phyloP scores from a whole-genome alignment of 2,797 vertebrate genomes.

The Ara ararauna region DNA sequence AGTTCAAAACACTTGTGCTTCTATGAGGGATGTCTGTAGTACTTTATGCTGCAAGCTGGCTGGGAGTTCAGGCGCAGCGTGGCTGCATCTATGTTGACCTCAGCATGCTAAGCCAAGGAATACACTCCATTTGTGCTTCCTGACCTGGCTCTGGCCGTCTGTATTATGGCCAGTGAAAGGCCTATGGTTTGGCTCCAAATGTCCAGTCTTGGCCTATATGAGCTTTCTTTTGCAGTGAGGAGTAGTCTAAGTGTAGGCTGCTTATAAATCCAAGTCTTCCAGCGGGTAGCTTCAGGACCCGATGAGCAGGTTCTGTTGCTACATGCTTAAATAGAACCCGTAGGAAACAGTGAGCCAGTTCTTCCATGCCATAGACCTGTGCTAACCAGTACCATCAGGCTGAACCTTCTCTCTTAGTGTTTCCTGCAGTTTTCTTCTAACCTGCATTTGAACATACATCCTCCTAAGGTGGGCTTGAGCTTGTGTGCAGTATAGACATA shows the following conservation, averaged over 20 bases:
- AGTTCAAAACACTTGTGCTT: neutral
- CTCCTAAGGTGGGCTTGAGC: neutral
- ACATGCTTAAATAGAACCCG: rapidly evolving
- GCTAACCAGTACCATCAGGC: neutral
- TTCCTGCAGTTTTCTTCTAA: neutral
- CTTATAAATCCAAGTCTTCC: neutral
- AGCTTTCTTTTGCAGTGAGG: neutral
- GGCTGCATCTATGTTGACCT: neutral
- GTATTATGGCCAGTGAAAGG: neutral
- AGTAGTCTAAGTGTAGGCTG: neutral
- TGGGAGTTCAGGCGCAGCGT: neutral
- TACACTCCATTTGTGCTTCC: neutral
- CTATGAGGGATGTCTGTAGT: neutral
- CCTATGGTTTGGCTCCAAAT: neutral
- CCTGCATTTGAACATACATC: neutral
- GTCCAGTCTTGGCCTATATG: neutral
- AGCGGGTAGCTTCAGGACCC: neutral
- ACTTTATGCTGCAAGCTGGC: neutral
- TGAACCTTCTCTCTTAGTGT: neutral
- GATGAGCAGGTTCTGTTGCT: neutral
- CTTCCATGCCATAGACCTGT: neutral
- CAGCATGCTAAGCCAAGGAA: neutral
- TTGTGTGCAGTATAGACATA: neutral
- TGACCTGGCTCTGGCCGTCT: neutral
- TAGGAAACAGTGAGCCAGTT: neutral